A percentile compares a stretch with the other conserved stretches of the same genome.
These are phyloP conservation scores for Phengaris arion DNA, from an alignment of 2,888 invertebrate genomes.

Conservation along the genomic window DNA sequence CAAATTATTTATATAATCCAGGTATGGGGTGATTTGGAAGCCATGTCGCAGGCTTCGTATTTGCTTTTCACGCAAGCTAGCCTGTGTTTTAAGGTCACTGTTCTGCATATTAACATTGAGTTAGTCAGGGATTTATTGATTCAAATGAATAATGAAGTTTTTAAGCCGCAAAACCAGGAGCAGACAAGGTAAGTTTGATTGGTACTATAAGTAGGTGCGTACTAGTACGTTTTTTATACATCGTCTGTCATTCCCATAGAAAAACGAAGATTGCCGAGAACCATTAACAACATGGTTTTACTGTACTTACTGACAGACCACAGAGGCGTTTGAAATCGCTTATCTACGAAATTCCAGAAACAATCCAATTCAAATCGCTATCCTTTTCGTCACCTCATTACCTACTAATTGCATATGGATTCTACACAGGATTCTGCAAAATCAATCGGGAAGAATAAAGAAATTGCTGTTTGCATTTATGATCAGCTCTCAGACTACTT, in stretches of 20 bases:
- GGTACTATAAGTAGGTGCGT: no score
- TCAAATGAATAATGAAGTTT: slow-evolving; percentile 58
- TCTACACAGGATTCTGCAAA: slow-evolving; percentile 51
- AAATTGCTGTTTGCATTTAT: slow-evolving; percentile 59
- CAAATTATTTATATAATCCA: slow-evolving; percentile 62
- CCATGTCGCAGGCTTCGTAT: slow-evolving; percentile 64
- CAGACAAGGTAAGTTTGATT: slow-evolving; percentile 15
- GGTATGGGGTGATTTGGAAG: slow-evolving; percentile 68
- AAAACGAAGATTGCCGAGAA: no score
- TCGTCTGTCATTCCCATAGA: no score
- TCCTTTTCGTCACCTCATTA: no score
- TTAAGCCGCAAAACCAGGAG: slow-evolving; percentile 45
- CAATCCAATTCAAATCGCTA: no score
- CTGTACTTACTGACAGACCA: no score
- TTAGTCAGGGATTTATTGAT: slow-evolving; percentile 50
- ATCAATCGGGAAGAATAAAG: slow-evolving; percentile 60
- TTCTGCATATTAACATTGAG: slow-evolving; percentile 56
- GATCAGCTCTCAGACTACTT: slow-evolving; percentile 62
- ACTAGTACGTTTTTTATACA: no score
- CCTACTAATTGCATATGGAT: no score
- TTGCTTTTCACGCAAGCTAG: slow-evolving; percentile 68
- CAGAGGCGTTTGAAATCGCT: no score
- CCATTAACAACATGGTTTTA: no score
- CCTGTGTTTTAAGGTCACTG: slow-evolving; percentile 65
- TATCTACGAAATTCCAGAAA: no score